Evolutionary conservation across 2,888 invertebrate genomes (phyloP).

Genomic region (Trachelus troglodyta): DNA sequence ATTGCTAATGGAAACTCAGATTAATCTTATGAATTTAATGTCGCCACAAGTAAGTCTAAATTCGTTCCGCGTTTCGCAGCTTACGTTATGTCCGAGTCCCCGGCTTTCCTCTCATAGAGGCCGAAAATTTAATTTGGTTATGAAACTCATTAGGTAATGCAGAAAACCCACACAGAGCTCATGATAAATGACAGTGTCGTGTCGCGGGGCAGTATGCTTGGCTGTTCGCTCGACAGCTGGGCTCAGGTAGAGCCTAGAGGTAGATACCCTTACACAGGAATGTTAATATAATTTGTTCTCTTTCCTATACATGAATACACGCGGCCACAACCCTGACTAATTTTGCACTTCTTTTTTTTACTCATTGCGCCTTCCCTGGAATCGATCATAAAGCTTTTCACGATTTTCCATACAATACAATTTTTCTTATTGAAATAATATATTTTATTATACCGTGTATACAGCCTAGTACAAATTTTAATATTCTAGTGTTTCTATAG

Average conservation of each 20-base stretch:
- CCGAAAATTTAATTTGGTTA: slow-evolving; percentile 56
- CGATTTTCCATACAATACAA: neutral
- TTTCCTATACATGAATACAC: neutral
- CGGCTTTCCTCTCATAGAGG: slow-evolving; percentile 17
- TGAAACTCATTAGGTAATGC: slow-evolving; percentile 55
- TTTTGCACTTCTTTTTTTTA: neutral
- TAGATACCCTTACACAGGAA: slow-evolving; percentile 48
- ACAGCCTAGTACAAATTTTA: neutral
- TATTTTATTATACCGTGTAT: neutral
- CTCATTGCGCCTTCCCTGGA: neutral
- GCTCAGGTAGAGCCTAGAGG: slow-evolving; percentile 40
- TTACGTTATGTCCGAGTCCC: neutral
- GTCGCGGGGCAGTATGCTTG: slow-evolving; percentile 49
- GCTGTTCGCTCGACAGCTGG: slow-evolving; percentile 48
- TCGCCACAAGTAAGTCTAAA: slow-evolving; percentile 5
- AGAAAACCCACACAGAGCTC: slow-evolving; percentile 48
- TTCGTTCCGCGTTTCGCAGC: slow-evolving; percentile 1
- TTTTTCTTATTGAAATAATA: neutral
- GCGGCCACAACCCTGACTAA: neutral
- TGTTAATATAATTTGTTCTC: slow-evolving; percentile 52
- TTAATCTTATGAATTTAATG: slow-evolving; percentile 55
- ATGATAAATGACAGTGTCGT: slow-evolving; percentile 57
- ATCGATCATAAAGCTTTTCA: neutral
- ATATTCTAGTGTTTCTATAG: neutral
- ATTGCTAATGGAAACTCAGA: slow-evolving; percentile 46